Base-by-base conservation (phyloP, 2,113 vertebrate species). In the Plotosus lineatus region DNA sequence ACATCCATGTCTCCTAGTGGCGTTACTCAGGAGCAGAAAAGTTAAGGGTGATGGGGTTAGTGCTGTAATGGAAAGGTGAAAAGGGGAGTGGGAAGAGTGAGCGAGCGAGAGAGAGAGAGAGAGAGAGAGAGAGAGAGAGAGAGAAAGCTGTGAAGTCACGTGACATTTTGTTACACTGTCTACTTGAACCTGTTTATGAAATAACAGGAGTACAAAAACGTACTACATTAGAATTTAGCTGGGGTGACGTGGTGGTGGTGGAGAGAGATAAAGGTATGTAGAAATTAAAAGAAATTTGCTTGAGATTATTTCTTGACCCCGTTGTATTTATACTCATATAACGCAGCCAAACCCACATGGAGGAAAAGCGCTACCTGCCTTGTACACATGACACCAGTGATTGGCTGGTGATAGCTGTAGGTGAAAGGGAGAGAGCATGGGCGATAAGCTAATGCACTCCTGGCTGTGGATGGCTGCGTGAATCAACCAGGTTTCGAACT, bases 91-190 rank as follows among this genome's bases (percentile, higher is more conserved):
- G n/a, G n/a, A n/a, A n/a, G n/a, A n/a, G n/a, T n/a, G n/a, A n/a
- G n/a, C n/a, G n/a, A n/a, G n/a, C n/a, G 77, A 33, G 28, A 63
- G 21, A 72, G 44, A 48, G 28, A 84, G 78, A 71, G 73, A 50
- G 78, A 19, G 15, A n/a, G n/a, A n/a, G n/a, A n/a, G n/a, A n/a
- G 77, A 33, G 28, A 63, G 21, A 72, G 44, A 48, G 28, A 84
- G 78, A 71, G 73, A 50, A 80, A 19, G 15, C 1, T 44, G 83
- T 50, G 82, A 82, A 65, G 55, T 86, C 74, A 85, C 77, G 44
- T 77, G 82, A 48, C 33, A 38, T 10, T 58, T 55, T 60, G 66
- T 2, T 38, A 48, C 26, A n/a, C 3, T 6, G 0, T 44, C 82
- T 85, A 40, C n/a, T 12, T 60, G 21, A 21, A 74, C 48, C 31